A percentile compares a stretch with the other conserved stretches of the same genome.
phyloP scores from a whole-genome alignment of 2,888 invertebrate genomes.

The Acleris emargana region DNA sequence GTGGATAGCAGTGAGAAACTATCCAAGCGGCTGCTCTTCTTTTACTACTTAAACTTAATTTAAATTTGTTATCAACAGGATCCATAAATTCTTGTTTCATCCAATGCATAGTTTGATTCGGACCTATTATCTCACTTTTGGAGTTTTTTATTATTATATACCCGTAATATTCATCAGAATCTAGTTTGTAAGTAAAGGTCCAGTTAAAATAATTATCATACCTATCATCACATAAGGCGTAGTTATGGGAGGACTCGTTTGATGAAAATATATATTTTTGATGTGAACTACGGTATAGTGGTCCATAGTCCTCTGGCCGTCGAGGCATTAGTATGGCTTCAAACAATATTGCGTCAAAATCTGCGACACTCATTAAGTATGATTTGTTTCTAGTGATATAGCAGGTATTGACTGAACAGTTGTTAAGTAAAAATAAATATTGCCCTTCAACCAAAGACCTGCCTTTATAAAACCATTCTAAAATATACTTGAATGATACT shows the following conservation, averaged over 20 bases:
- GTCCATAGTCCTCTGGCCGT: slow-evolving; percentile 38
- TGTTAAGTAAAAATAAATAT: slow-evolving; percentile 45
- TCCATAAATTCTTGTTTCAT: slow-evolving; percentile 30
- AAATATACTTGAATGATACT: slow-evolving; percentile 52
- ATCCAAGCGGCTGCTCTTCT: too few relatives aligned
- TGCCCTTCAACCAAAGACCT: slow-evolving; percentile 47
- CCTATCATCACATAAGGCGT: too few relatives aligned
- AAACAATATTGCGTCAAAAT: slow-evolving; percentile 54
- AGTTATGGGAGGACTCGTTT: too few relatives aligned
- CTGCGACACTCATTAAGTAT: slow-evolving; percentile 39
- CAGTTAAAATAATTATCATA: too few relatives aligned
- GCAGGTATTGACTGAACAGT: slow-evolving; percentile 51
- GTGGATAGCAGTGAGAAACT: slow-evolving; percentile 28
- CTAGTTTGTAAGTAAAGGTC: too few relatives aligned
- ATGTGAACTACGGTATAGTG: slow-evolving; percentile 42
- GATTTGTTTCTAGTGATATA: slow-evolving; percentile 48
- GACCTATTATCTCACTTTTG: too few relatives aligned
- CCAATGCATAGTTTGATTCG: too few relatives aligned
- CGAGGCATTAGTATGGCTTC: slow-evolving; percentile 51
- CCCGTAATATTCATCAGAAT: too few relatives aligned
- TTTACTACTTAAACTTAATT: too few relatives aligned
- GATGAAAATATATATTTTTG: too few relatives aligned
- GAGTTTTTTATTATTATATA: too few relatives aligned
- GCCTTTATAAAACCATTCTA: slow-evolving; percentile 50
- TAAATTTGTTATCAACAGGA: too few relatives aligned